Evolutionary conservation across 2,888 invertebrate genomes (phyloP), one percentile per base, ranked within the genome.

Genomic region (Chloroclystis v-ata): DNA sequence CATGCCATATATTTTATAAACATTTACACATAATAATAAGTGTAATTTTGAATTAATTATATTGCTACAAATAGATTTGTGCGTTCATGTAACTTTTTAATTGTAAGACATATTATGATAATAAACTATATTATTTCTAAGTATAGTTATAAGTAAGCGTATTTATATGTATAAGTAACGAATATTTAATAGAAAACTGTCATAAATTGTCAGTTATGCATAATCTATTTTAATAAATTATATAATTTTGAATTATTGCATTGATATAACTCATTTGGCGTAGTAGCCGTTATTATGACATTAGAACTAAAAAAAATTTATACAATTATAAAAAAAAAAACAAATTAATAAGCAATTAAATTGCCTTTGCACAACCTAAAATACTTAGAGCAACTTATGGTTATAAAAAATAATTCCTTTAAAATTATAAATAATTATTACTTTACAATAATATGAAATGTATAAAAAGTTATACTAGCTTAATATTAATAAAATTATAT

Each of bases 1-100:
- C 85, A 85, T 85, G 83, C 80, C 83, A 82, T 87, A 86, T 86
- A 87, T 84, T 85, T 82, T 75, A 76, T 79, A 79, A 76, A 54
- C 48, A 52, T 76, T 72, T 79, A 80, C 43, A 50, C 63, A 72
- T 70, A 73, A 70, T 74, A 60, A 70, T 72, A 67, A 72, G 72
- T 68, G 60, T 60, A 56, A 55, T 61, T 52, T 58, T 37, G 59
- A 60, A 60, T 51, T 63, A 59, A 63, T 60, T 69, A 71, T 73
- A 77, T 75, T 76, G 72, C 75, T 75, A 62, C 68, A 76, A 76
- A 76, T 74, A 69, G 69, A 72, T 72, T 71, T 72, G 70, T 77
- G 74, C 72, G 67, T 69, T 20, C 11, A 35, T 35, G 61, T 64
- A 63, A 62, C 54, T 66, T 57, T 60, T 55, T 57, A n/a, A 60